Evolutionary conservation across 1,140 invertebrate species (phyloP).

Genomic region (Phymastichus coffea): DNA sequence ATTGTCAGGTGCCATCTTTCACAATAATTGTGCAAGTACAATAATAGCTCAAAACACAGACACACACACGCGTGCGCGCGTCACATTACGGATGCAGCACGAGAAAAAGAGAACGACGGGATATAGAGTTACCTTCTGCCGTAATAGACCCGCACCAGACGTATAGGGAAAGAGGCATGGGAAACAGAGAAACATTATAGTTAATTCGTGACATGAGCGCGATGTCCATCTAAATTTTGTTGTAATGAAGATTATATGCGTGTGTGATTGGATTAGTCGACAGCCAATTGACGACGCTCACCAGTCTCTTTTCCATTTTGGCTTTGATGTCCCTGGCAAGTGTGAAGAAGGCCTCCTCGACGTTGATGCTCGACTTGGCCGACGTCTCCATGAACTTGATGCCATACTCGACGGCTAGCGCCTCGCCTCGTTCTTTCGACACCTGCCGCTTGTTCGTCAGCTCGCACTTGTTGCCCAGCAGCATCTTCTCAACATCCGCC

Average conservation of each 20-base stretch:
- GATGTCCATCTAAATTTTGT: not conserved
- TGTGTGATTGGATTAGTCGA: not conserved
- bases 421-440: slow-evolving; percentile 67
- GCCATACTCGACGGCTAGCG: slow-evolving; percentile 84
- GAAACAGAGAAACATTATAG: slow-evolving; percentile 51
- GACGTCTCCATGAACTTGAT: slow-evolving; percentile 94
- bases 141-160: slow-evolving; percentile 54
- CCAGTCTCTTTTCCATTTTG: slow-evolving; percentile 95
- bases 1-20: slow-evolving; percentile 6
- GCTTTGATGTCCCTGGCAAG: slow-evolving; percentile 92
- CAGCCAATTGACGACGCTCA: slow-evolving; percentile 53
- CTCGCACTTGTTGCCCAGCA: slow-evolving; percentile 94
- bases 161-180: slow-evolving; percentile 53
- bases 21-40: slow-evolving; percentile 25
- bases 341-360: slow-evolving; percentile 90
- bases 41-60: slow-evolving; percentile 33
- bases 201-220: not conserved
- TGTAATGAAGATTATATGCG: slow-evolving; percentile 1
- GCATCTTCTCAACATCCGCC: slow-evolving; percentile 93
- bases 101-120: slow-evolving; percentile 37
- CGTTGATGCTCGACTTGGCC: slow-evolving; percentile 87
- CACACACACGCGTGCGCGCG: too few relatives aligned
- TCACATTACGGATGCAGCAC: slow-evolving; percentile 29
- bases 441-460: slow-evolving; percentile 86
- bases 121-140: slow-evolving; percentile 58